Conservation (phyloP, 2,797 vertebrate genomes). For the Anguilla megastoma region DNA sequence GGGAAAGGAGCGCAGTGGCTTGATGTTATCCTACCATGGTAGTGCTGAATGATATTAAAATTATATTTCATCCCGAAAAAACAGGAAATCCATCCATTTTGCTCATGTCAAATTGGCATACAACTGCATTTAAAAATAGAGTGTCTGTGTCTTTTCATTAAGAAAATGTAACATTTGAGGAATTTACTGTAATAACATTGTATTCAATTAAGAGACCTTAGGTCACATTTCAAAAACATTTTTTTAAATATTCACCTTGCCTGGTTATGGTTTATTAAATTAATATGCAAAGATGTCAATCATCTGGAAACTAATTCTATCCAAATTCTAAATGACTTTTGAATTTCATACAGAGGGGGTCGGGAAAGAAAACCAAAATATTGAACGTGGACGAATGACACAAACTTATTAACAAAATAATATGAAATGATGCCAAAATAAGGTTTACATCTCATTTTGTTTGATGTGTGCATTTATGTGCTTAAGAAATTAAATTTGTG, state of each 20-base stretch:
- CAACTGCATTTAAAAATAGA: background rate
- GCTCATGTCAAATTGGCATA: background rate
- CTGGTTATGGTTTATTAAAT: background rate
- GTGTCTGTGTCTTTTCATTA: background rate
- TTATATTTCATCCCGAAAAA: background rate
- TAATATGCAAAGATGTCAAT: background rate
- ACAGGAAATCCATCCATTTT: background rate
- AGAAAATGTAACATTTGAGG: background rate
- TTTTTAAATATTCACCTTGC: background rate
- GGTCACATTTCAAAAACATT: background rate
- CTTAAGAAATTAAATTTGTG: background rate
- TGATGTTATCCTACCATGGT: background rate
- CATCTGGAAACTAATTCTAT: background rate
- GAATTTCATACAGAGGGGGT: background rate
- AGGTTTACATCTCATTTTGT: background rate
- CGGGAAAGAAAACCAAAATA: background rate
- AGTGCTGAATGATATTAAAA: background rate
- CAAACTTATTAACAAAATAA: background rate
- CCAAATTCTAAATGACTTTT: background rate
- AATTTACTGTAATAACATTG: background rate
- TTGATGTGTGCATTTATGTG: background rate
- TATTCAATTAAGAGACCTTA: background rate
- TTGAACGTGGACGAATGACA: background rate
- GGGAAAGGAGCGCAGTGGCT: background rate
- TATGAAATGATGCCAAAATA: background rate